Evolutionary conservation across 2,113 vertebrate species (phyloP).

Genomic region (Oplegnathus fasciatus): DNA sequence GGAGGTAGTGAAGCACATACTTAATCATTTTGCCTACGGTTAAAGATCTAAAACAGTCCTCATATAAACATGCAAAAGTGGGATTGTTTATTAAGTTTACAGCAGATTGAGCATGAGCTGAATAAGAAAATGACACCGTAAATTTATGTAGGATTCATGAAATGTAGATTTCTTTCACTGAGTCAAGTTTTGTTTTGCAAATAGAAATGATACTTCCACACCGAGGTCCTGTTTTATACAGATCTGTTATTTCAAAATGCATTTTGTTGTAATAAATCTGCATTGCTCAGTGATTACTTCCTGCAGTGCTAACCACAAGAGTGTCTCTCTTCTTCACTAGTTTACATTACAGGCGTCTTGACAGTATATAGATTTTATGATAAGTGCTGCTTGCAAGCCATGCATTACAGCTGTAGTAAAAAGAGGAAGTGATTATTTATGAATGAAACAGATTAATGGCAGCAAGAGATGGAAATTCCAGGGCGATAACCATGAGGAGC

Average conservation of each 20-base stretch:
- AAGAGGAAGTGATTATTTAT: conserved; percentile 79
- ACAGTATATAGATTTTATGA: conserved; percentile 70
- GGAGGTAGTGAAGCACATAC: conserved; percentile 62
- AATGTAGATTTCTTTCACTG: conserved; percentile 5
- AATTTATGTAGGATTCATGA: conserved; percentile 33
- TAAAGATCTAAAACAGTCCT: conserved; percentile 69
- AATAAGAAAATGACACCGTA: conserved; percentile 17
- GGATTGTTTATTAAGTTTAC: conserved; percentile 59
- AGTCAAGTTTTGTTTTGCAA: conserved; percentile 27
- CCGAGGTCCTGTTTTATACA: background rate
- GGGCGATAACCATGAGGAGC: conserved; percentile 20
- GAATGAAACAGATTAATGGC: conserved; percentile 68
- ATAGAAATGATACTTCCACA: background rate
- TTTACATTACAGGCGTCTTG: conserved; percentile 41
- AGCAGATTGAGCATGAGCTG: conserved; percentile 30
- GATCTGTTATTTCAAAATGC: background rate
- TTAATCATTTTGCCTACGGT: conserved; percentile 74
- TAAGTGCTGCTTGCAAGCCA: conserved; percentile 67
- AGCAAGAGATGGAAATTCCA: conserved; percentile 51
- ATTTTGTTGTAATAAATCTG: conserved; percentile 17
- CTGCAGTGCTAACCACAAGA: conserved; percentile 27
- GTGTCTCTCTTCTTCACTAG: conserved; percentile 15
- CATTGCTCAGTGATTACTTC: conserved; percentile 44
- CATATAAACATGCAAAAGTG: conserved; percentile 55
- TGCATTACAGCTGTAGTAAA: conserved; percentile 65